Evolutionary conservation across 2,888 invertebrate species (phyloP), one percentile per base, ranked within the genome.

Genomic region (Caenorhabditis japonica): DNA sequence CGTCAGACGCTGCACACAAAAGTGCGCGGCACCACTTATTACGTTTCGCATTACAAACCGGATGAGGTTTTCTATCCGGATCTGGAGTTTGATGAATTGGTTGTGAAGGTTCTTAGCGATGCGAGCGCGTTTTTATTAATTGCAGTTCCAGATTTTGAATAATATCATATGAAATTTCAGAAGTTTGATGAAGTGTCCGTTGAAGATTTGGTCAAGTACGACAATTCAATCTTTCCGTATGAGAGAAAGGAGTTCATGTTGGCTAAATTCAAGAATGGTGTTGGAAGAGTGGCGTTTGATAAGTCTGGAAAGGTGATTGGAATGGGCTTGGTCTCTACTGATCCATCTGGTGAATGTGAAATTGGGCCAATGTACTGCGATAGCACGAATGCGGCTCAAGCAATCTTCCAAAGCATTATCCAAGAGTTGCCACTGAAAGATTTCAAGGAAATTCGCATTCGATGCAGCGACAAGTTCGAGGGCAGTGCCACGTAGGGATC

Each of bases 281-380:
- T 60, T 30, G 66, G 72, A 30, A 53, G 53, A 41, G 62, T 72
- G 4, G 72, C 66, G 1, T 72, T 66, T 36, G 51, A 72, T 19
- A 56, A 64, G 15, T 5, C 27, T 17, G 72, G 72, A 53, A 66
- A 72, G 44, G 60, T 66, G 7, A 49, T 55, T 10, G 72, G 72
- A 55, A 60, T 72, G n/a, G 72, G 72, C 12, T 27, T 64, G 21
- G 49, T 72, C 3, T 60, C 53, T 4, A 36, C 25, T 8, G 49
- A 60, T 38, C 13, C 43, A 27, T 41, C 47, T n/a, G 66, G 66
- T 25, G 25, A 49, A 30, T 59, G 59, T 38, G 55, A 52, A 10
- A 55, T 72, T 34, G 72, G 72, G 0, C 72, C 72, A 4, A 38
- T 72, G 25, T 72, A 72, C 34, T 53, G 55, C 27, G 64, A 72